Conservation (phyloP, 2,797 vertebrate genomes). For the Etheostoma nigrum region DNA sequence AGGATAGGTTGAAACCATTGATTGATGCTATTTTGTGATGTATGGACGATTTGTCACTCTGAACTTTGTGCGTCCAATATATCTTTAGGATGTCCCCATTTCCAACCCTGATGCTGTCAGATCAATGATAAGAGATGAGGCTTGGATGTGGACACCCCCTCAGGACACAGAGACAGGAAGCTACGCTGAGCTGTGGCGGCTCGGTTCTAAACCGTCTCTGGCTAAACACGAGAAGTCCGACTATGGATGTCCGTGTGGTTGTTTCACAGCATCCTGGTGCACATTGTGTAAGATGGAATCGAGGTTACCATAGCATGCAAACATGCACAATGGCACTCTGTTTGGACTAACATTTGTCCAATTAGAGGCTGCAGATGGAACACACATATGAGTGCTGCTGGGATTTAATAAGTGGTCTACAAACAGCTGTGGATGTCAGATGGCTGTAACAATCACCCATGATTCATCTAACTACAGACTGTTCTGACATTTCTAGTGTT, state of each 20-base stretch:
- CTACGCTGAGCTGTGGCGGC: no score
- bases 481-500: neutral
- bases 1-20: neutral
- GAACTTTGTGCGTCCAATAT: neutral
- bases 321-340: neutral
- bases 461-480: neutral
- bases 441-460: neutral
- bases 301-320: neutral
- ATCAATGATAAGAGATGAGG: no score
- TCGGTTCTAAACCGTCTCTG: no score
- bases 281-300: neutral
- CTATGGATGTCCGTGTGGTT: neutral
- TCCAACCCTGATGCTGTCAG: neutral
- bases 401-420: neutral
- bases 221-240: no score
- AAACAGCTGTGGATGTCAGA: slow-evolving; percentile 1
- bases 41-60: neutral
- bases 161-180: no score
- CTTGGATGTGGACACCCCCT: no score
- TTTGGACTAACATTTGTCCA: neutral
- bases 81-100: neutral
- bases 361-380: slow-evolving; percentile 17
- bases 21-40: neutral
- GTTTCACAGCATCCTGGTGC: neutral
- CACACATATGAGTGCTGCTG: neutral